Percentiles rank a stretch among this genome's conserved stretches.
Evolutionary conservation across 2,797 vertebrate genomes (phyloP).

Genomic region (Aselliscus stoliczkanus): DNA sequence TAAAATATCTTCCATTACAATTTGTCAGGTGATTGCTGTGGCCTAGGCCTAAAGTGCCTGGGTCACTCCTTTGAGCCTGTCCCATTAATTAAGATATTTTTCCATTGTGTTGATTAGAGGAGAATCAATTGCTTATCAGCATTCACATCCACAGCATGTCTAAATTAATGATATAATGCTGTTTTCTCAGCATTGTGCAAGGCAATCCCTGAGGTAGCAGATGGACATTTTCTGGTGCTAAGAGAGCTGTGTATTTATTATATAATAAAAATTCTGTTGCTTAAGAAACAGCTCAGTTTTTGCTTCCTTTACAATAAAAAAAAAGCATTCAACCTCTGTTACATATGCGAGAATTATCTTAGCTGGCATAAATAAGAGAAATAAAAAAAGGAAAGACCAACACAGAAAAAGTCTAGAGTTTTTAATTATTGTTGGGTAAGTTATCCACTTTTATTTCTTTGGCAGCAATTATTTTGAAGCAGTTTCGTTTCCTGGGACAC

Average conservation of each 20-base stretch:
- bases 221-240: constrained; percentile 1
- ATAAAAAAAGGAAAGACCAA: constrained; percentile 22
- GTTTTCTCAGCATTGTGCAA: neutral
- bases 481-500: neutral
- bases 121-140: neutral
- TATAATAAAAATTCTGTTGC: constrained; percentile 20
- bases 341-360: neutral
- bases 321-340: neutral
- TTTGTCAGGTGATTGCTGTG: neutral
- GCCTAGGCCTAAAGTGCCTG: neutral
- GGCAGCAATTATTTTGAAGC: neutral
- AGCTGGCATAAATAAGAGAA: constrained; percentile 32
- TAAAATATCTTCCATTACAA: neutral
- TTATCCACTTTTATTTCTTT: neutral
- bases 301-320: neutral
- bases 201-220: neutral
- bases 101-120: neutral
- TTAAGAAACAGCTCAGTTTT: constrained; percentile 2
- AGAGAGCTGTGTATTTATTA: constrained; percentile 17
- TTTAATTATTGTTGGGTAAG: neutral
- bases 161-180: constrained; percentile 5
- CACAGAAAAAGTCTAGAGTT: neutral
- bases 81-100: constrained; percentile 45
- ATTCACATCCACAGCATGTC: neutral
- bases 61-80: neutral